These are phyloP conservation scores for Aphyosemion australe DNA, from an alignment of 2,113 vertebrate species.

Conservation along the genomic window DNA sequence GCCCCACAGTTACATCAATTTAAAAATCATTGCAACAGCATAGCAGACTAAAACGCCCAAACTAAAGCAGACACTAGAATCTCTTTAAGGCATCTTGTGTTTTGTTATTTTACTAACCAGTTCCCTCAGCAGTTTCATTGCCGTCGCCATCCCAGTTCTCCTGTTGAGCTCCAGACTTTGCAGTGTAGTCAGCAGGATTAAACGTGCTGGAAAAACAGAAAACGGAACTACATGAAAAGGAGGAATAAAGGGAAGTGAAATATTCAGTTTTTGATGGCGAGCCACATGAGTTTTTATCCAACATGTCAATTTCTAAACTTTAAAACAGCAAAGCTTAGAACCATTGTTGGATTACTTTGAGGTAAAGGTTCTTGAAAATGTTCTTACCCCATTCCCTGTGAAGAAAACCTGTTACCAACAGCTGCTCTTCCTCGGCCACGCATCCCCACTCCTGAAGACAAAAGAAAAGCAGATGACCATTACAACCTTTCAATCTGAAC, in stretches of 20 bases:
- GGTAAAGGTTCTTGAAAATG: background rate
- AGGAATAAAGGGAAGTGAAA: background rate
- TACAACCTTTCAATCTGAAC: background rate
- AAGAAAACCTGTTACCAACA: conserved; percentile 89
- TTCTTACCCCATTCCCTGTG: conserved; percentile 94
- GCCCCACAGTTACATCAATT: too few species aligned
- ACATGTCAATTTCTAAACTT: too few species aligned
- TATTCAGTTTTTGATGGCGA: too few species aligned
- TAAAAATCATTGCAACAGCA: too few species aligned
- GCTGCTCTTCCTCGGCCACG: conserved; percentile 89
- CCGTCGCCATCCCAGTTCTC: conserved; percentile 85
- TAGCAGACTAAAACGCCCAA: background rate
- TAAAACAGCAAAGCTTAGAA: background rate
- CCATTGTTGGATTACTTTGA: background rate
- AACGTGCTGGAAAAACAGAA: conserved; percentile 83
- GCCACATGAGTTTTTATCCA: too few species aligned
- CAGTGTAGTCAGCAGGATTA: conserved; percentile 91
- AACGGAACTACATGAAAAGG: background rate
- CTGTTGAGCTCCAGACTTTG: conserved; percentile 82
- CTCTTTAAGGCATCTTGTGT: background rate
- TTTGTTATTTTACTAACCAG: conserved; percentile 74
- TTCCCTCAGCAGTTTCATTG: conserved; percentile 84
- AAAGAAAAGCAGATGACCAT: conserved; percentile 33
- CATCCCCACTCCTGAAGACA: conserved; percentile 81
- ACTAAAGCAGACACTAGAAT: background rate